Conservation (phyloP, 1,140 invertebrate genomes). For the Hesperophylax magnus region DNA sequence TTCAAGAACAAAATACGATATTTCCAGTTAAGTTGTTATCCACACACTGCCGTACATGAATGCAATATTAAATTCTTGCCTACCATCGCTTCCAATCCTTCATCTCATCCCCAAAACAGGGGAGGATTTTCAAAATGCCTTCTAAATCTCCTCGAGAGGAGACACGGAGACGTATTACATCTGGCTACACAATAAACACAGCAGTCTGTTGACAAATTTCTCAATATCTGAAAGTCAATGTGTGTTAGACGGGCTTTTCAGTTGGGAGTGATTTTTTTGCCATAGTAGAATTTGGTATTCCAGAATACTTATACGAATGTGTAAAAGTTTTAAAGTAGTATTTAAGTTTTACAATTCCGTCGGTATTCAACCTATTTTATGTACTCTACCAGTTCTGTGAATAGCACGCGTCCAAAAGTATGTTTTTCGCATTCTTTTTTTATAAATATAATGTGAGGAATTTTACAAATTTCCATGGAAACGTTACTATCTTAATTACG, state of each 20-base stretch:
- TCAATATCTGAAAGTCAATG: conserved; percentile 38
- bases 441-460: too few relatives aligned
- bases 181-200: conserved; percentile 49
- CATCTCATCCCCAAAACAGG: conserved; percentile 48
- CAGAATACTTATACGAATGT: too few relatives aligned
- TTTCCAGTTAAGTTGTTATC: conserved; percentile 50
- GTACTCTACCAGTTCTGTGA: too few relatives aligned
- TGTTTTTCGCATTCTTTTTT: too few relatives aligned
- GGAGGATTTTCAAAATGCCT: conserved; percentile 56
- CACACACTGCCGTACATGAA: conserved; percentile 51
- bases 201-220: conserved; percentile 45
- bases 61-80: conserved; percentile 58
- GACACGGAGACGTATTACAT: conserved; percentile 43
- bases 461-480: too few relatives aligned
- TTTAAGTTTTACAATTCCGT: too few relatives aligned
- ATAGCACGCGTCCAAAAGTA: too few relatives aligned
- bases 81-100: conserved; percentile 54
- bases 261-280: neutral
- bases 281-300: too few relatives aligned
- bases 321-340: too few relatives aligned
- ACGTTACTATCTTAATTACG: too few relatives aligned
- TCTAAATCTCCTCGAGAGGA: conserved; percentile 46
- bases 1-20: neutral
- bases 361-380: too few relatives aligned
- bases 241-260: conserved; percentile 3